Percentiles rank a stretch among this genome's conserved stretches.
phyloP scores from a whole-genome alignment of 2,797 vertebrate species.

The Macrochelys suwanniensis region DNA sequence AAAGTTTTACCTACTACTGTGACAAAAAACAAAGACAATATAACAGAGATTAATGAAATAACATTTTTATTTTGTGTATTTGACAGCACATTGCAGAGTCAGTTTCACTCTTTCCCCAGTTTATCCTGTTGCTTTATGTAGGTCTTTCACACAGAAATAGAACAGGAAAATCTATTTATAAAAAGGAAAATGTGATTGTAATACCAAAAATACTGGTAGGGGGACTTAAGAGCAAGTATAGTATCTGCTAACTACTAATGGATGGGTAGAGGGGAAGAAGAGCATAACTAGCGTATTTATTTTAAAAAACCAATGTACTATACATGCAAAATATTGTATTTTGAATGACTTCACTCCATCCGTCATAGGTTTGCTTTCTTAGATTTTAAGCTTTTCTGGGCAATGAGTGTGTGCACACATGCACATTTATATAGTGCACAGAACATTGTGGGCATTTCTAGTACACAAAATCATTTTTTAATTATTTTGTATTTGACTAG shows the following conservation, averaged over 20 bases:
- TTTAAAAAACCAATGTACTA: not conserved
- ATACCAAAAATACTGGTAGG: conserved; percentile 46
- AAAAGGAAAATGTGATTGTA: conserved; percentile 40
- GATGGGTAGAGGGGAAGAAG: not conserved
- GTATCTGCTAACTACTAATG: not conserved
- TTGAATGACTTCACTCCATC: not conserved
- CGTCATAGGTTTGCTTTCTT: not conserved
- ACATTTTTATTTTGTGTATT: not conserved
- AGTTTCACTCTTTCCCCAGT: not conserved
- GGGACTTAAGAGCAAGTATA: not conserved
- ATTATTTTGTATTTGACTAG: not conserved
- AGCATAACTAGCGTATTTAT: not conserved
- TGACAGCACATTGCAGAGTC: not conserved
- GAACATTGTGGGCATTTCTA: not conserved
- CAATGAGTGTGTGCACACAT: not conserved
- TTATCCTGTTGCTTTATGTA: not conserved
- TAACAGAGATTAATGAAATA: not conserved
- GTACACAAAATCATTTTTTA: not conserved
- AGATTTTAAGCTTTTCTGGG: not conserved
- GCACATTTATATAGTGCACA: not conserved
- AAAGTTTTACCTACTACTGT: not conserved
- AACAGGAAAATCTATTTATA: not conserved
- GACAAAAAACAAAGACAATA: not conserved
- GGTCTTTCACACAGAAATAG: not conserved
- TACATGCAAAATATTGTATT: not conserved